Percentiles rank a stretch among this genome's conserved stretches.
Evolutionary conservation across 2,888 invertebrate genomes (phyloP).

Genomic region (Anthrax anthrax): DNA sequence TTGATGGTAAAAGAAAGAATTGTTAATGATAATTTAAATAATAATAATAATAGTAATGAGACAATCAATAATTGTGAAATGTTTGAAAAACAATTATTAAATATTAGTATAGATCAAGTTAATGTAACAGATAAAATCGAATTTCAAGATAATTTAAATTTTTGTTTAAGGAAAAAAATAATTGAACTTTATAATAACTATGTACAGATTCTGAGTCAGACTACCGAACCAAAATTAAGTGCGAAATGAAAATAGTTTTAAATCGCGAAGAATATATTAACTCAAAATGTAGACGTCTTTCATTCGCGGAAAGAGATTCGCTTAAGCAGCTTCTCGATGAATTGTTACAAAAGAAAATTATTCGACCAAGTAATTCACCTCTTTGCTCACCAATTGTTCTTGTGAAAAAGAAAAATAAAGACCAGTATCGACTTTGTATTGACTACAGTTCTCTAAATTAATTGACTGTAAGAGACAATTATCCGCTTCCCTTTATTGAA

Average conservation of each 20-base stretch:
- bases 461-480: slow-evolving; percentile 10
- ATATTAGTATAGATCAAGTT: background rate
- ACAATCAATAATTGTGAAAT: background rate
- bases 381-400: slow-evolving; percentile 10
- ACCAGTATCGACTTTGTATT: slow-evolving; percentile 9
- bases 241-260: background rate
- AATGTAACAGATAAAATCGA: background rate
- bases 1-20: background rate
- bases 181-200: background rate
- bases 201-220: background rate
- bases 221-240: background rate
- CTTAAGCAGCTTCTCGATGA: slow-evolving; percentile 3
- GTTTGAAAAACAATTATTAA: background rate
- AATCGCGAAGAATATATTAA: background rate
- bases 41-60: too few relatives aligned
- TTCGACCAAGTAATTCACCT: slow-evolving; percentile 7
- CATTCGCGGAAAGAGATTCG: background rate
- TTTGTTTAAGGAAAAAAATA: background rate
- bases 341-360: slow-evolving; percentile 1
- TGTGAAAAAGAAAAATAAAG: slow-evolving; percentile 9
- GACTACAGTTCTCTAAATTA: slow-evolving; percentile 13
- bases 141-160: background rate
- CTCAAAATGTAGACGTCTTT: background rate
- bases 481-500: slow-evolving; percentile 12
- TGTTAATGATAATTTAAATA: background rate